A percentile compares a stretch with the other conserved stretches of the same genome.
phyloP scores from a whole-genome alignment of 2,888 invertebrate genomes.

The Cordilura impudica region DNA sequence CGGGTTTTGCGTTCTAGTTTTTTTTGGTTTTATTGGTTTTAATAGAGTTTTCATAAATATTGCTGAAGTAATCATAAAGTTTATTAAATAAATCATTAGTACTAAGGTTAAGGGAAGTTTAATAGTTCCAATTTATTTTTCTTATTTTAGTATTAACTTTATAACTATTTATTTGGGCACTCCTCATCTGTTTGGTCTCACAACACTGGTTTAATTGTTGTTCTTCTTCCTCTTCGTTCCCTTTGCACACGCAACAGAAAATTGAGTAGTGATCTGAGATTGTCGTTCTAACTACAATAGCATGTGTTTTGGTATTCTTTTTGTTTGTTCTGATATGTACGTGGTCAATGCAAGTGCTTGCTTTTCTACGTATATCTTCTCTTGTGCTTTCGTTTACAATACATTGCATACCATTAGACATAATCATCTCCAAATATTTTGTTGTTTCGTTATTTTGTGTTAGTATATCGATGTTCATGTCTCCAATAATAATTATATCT shows the following conservation, averaged over 20 bases:
- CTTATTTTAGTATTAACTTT: background rate
- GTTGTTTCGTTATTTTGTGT: background rate
- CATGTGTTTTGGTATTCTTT: background rate
- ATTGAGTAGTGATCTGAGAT: slow-evolving; percentile 8
- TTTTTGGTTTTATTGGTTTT: background rate
- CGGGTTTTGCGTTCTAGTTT: background rate
- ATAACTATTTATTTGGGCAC: background rate
- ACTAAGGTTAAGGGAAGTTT: background rate
- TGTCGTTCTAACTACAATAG: background rate
- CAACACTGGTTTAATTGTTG: too few species aligned
- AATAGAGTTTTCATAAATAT: background rate
- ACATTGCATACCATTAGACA: background rate
- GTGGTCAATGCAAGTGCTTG: too few species aligned
- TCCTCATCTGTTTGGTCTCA: background rate
- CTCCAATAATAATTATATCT: background rate
- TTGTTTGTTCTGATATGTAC: background rate
- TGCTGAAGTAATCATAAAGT: slow-evolving; percentile 2
- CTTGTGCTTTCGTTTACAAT: background rate
- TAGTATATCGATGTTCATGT: background rate
- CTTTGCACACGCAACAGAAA: background rate
- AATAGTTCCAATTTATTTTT: background rate
- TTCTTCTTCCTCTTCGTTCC: background rate
- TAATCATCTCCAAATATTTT: background rate
- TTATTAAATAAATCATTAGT: background rate
- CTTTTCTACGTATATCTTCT: background rate